Conservation (phyloP, 30 jellyfish, hydroid and myxozoan genomes). For the Cassiopea xamachana region DNA sequence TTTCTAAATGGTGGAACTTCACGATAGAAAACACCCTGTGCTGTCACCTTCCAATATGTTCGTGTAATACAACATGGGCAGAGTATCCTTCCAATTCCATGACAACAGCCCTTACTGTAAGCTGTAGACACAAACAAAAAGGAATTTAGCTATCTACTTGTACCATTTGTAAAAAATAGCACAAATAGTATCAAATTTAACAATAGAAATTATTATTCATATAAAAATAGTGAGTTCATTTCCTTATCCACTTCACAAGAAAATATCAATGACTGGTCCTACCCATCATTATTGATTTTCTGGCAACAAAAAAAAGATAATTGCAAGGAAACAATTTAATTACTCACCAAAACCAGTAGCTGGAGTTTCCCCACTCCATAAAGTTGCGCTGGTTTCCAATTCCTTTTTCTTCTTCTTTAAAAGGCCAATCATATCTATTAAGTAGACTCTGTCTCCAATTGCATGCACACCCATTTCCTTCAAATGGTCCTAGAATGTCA, state of each 20-base stretch:
- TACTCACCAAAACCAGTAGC: conserved; percentile 92
- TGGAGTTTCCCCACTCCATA: conserved; percentile 99
- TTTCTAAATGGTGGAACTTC: conserved; percentile 95
- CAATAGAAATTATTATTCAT: too few species aligned
- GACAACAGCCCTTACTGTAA: conserved; percentile 86
- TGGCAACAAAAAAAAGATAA: neutral
- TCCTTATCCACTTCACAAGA: too few species aligned
- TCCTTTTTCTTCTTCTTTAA: conserved; percentile 93
- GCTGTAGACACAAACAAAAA: conserved; percentile 47
- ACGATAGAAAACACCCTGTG: conserved; percentile 97
- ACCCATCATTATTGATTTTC: too few species aligned
- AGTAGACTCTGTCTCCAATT: conserved; percentile 94
- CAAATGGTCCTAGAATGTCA: conserved; percentile 79
- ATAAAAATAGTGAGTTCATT: too few species aligned
- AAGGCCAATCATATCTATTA: conserved; percentile 86
- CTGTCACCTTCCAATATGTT: conserved; percentile 98
- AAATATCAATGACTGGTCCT: too few species aligned
- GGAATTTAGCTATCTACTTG: too few species aligned
- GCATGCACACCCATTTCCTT: conserved; percentile 96
- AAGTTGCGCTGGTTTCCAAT: conserved; percentile 89
- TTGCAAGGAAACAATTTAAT: neutral
- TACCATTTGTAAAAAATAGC: too few species aligned
- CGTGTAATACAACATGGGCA: conserved; percentile 96
- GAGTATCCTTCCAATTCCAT: conserved; percentile 72
- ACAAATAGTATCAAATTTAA: too few species aligned